Evolutionary conservation across 2,113 vertebrate species (phyloP).

Genomic region (Gymnarchus niloticus): DNA sequence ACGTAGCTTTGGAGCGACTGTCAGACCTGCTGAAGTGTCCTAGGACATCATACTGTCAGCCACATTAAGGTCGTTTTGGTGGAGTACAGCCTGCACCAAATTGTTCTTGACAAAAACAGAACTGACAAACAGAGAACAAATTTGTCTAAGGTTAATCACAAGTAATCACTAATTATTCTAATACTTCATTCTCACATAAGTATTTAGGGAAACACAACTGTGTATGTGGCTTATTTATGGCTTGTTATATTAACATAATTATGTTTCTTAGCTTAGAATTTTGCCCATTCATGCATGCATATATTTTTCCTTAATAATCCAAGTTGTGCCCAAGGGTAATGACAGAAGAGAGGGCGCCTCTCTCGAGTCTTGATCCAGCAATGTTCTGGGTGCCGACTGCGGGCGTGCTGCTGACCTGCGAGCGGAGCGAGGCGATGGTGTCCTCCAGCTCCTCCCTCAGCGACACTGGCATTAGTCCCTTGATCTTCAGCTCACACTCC

Average conservation of each 20-base stretch:
- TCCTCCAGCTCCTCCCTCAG: conserved; percentile 82
- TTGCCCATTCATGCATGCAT: too few relatives aligned
- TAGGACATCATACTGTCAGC: conserved; percentile 33
- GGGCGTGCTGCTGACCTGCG: conserved; percentile 71
- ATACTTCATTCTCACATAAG: neutral
- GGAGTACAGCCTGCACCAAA: conserved; percentile 26
- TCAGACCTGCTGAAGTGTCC: conserved; percentile 37
- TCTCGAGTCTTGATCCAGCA: neutral
- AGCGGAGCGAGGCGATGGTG: conserved; percentile 85
- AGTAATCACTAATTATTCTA: neutral
- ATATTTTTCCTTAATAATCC: too few relatives aligned
- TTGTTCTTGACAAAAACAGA: too few relatives aligned
- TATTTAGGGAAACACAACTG: neutral
- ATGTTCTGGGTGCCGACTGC: neutral
- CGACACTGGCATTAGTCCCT: conserved; percentile 81
- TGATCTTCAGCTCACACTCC: conserved; percentile 80
- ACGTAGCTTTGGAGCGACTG: conserved; percentile 37
- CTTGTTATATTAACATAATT: neutral
- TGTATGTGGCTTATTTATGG: neutral
- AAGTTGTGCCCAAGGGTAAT: too few relatives aligned
- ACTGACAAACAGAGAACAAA: conserved; percentile 2
- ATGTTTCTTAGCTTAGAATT: too few relatives aligned
- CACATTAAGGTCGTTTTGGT: conserved; percentile 36
- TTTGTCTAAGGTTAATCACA: neutral
- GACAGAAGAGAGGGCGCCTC: too few relatives aligned